Percentiles rank a stretch among this genome's conserved stretches.
These are phyloP conservation scores for Lytechinus pictus DNA, from an alignment of 35 echinoderm and acorn worm genomes.

Conservation along the genomic window DNA sequence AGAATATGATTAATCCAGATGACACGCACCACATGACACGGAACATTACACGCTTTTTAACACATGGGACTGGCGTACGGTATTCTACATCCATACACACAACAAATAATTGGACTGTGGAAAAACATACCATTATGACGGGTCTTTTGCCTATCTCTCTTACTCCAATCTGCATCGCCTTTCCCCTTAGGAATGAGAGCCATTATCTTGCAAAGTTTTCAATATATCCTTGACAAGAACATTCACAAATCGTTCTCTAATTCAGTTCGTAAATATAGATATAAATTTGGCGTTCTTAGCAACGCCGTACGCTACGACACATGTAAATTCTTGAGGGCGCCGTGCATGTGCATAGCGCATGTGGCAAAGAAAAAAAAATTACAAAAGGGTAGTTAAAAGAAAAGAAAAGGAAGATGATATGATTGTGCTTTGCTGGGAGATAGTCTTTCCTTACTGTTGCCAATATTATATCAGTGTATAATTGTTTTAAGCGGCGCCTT, in stretches of 20 bases:
- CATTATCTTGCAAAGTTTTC: neutral
- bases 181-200: constrained; percentile 21
- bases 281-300: neutral
- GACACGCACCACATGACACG: neutral
- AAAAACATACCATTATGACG: constrained; percentile 65
- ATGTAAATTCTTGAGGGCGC: neutral
- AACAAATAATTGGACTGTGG: neutral
- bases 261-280: neutral
- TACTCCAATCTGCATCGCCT: constrained; percentile 62
- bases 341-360: too few relatives aligned
- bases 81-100: neutral
- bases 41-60: neutral
- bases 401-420: too few relatives aligned
- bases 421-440: too few relatives aligned
- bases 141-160: constrained; percentile 65
- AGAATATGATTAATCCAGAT: neutral
- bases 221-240: neutral
- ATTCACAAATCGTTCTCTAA: neutral
- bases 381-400: too few relatives aligned
- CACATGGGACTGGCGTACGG: too few relatives aligned
- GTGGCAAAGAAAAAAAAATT: too few relatives aligned
- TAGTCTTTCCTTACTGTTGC: too few relatives aligned
- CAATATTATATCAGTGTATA: too few relatives aligned
- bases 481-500: too few relatives aligned
- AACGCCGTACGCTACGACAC: neutral